A percentile compares a stretch with the other conserved stretches of the same genome.
Conservation (phyloP, 2,797 vertebrate species). For the Pseudochaenichthys georgianus region DNA sequence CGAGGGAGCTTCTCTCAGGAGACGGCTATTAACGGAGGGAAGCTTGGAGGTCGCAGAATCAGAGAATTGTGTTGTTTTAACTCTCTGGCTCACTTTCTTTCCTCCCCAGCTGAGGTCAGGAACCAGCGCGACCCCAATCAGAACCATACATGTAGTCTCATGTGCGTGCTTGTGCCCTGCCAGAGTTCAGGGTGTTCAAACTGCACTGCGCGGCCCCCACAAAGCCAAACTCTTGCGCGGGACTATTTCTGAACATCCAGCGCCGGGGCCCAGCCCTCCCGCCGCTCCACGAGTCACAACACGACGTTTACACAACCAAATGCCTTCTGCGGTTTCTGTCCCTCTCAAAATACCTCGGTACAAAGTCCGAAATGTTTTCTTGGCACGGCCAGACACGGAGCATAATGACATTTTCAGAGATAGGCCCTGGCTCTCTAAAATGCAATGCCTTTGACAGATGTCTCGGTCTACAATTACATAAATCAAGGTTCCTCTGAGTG, state of each 20-base stretch:
- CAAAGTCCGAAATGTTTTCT: conserved; percentile 84
- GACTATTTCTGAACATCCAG: conserved; percentile 76
- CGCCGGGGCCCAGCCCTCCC: conserved; percentile 62
- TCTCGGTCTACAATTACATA: conserved; percentile 82
- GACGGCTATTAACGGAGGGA: conserved; percentile 61
- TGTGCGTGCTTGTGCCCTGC: conserved; percentile 65
- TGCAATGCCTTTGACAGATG: conserved; percentile 85
- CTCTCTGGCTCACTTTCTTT: conserved; percentile 44
- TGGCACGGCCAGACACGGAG: conserved; percentile 77
- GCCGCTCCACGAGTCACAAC: conserved; percentile 76
- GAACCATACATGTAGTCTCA: conserved; percentile 71
- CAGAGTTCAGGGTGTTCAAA: conserved; percentile 68
- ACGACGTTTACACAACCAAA: conserved; percentile 80
- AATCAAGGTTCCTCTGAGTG: conserved; percentile 74
- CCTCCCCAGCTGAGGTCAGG: conserved; percentile 66
- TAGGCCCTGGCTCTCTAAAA: conserved; percentile 80
- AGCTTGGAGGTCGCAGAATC: conserved; percentile 60
- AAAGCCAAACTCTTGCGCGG: conserved; percentile 44
- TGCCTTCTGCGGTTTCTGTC: conserved; percentile 74
- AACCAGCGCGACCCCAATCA: conserved; percentile 77
- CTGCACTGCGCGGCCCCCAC: conserved; percentile 59
- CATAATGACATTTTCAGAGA: conserved; percentile 89
- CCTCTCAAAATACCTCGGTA: conserved; percentile 86
- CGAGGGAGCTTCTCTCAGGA: conserved; percentile 58
- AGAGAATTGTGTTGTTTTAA: conserved; percentile 71